phyloP scores from a whole-genome alignment of 30 jellyfish, hydroid and myxozoan species.

The Aurelia aurita region DNA sequence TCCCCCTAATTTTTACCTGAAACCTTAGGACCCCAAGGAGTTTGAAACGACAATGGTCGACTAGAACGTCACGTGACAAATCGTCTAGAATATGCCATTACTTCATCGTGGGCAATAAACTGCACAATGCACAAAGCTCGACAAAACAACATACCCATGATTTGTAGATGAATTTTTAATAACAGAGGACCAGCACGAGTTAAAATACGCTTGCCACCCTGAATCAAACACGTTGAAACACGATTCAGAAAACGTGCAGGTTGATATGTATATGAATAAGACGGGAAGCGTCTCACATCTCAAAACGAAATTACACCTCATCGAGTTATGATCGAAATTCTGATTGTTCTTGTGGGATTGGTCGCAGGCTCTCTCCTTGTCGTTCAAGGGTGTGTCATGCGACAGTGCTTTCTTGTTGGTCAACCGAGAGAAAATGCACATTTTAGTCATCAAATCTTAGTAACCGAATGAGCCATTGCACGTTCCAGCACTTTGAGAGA shows the following conservation, averaged over 20 bases:
- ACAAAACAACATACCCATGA: too few species aligned
- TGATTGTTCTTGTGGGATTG: slow-evolving; percentile 81
- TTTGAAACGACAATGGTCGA: too few species aligned
- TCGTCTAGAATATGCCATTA: too few species aligned
- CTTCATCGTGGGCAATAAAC: too few species aligned
- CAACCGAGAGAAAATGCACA: slow-evolving; percentile 92
- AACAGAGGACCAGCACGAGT: slow-evolving; percentile 46
- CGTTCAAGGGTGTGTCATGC: slow-evolving; percentile 90
- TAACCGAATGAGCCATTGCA: slow-evolving; percentile 49
- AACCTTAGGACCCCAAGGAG: too few species aligned
- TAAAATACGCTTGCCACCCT: slow-evolving; percentile 41
- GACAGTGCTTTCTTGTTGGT: slow-evolving; percentile 92
- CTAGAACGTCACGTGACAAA: too few species aligned
- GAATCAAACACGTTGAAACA: slow-evolving; percentile 44
- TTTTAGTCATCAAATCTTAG: slow-evolving; percentile 61
- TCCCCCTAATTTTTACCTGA: too few species aligned
- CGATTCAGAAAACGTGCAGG: slow-evolving; percentile 35
- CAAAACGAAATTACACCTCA: slow-evolving; percentile 4
- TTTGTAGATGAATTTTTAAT: slow-evolving; percentile 45
- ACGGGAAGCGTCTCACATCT: slow-evolving; percentile 9
- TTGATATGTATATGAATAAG: neutral
- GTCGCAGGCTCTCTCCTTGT: slow-evolving; percentile 96
- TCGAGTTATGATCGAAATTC: slow-evolving; percentile 88
- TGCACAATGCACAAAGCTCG: too few species aligned
- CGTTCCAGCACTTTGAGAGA: slow-evolving; percentile 29